Evolutionary conservation across 2,888 invertebrate genomes (phyloP).

Genomic region (Meiosimyza decipiens): DNA sequence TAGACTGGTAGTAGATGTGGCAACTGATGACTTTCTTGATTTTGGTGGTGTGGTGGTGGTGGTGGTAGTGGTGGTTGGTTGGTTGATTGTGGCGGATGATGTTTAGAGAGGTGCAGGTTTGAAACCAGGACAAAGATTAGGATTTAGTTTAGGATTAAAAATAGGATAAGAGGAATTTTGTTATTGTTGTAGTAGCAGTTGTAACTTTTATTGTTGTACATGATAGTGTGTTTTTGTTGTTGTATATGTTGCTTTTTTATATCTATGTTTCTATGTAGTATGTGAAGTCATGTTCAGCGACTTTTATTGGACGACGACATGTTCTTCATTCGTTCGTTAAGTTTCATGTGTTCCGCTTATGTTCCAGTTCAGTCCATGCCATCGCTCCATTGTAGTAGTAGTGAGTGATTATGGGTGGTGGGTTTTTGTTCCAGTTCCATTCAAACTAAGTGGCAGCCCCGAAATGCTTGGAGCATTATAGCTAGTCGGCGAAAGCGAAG

Average conservation of each 20-base stretch:
- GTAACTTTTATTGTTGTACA: constrained; percentile 39
- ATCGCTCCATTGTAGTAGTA: constrained; percentile 8
- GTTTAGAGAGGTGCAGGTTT: constrained; percentile 12
- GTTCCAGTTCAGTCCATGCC: constrained; percentile 10
- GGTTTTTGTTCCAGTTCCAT: constrained; percentile 28
- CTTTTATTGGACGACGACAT: constrained; percentile 23
- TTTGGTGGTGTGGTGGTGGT: constrained; percentile 22
- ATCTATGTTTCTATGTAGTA: constrained; percentile 10
- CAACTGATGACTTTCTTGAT: constrained; percentile 34
- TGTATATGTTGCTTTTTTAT: constrained; percentile 28
- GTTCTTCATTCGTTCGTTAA: constrained; percentile 29
- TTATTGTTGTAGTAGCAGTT: constrained; percentile 30
- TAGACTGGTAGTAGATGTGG: constrained; percentile 31
- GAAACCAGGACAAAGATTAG: constrained; percentile 8
- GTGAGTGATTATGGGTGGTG: constrained; percentile 15
- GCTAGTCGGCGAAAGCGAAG: constrained; percentile 43
- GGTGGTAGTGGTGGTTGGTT: constrained; percentile 22
- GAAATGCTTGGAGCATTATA: constrained; percentile 51
- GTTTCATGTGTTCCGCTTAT: constrained; percentile 23
- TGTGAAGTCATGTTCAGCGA: constrained; percentile 20
- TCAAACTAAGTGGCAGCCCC: constrained; percentile 54
- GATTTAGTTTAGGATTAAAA: constrained; percentile 11
- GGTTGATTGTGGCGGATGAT: constrained; percentile 36
- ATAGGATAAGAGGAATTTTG: constrained; percentile 23
- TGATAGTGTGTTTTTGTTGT: constrained; percentile 21